Evolutionary conservation across 2,113 vertebrate genomes (phyloP).

Genomic region (Peromyscus leucopus): DNA sequence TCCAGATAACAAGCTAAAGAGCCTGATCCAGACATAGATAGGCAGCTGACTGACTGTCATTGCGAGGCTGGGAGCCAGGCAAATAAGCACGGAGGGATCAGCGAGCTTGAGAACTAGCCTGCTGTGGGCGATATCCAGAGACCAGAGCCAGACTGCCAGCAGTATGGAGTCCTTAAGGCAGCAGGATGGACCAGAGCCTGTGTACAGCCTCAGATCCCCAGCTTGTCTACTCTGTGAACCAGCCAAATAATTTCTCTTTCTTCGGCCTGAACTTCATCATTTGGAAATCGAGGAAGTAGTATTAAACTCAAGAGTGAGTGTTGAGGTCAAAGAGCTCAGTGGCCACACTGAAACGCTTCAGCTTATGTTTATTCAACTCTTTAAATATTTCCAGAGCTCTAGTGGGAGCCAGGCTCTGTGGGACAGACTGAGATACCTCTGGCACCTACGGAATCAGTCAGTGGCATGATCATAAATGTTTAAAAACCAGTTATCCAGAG

Average conservation of each 20-base stretch:
- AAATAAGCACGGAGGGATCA: not conserved
- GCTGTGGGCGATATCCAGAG: not conserved
- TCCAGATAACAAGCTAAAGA: not conserved
- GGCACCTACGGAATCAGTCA: not conserved
- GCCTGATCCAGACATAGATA: not conserved
- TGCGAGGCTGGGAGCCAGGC: not conserved
- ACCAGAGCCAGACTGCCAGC: not conserved
- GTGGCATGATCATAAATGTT: not conserved
- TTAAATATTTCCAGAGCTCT: slow-evolving; percentile 37
- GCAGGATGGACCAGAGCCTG: not conserved
- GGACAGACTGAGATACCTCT: not conserved
- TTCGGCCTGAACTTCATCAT: slow-evolving; percentile 10
- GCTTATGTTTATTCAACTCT: slow-evolving; percentile 11
- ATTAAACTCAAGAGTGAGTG: not conserved
- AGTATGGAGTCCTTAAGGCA: not conserved
- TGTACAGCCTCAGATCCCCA: not conserved
- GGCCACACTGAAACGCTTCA: not conserved
- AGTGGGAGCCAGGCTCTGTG: not conserved
- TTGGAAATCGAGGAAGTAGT: not conserved
- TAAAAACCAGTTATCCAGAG: slow-evolving; percentile 6
- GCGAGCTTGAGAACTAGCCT: not conserved
- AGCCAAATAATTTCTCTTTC: not conserved
- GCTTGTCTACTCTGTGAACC: not conserved
- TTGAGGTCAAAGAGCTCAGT: not conserved
- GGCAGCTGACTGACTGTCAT: not conserved